Base-by-base conservation (phyloP, 2,888 invertebrate genomes). In the Patella ulyssiponensis region DNA sequence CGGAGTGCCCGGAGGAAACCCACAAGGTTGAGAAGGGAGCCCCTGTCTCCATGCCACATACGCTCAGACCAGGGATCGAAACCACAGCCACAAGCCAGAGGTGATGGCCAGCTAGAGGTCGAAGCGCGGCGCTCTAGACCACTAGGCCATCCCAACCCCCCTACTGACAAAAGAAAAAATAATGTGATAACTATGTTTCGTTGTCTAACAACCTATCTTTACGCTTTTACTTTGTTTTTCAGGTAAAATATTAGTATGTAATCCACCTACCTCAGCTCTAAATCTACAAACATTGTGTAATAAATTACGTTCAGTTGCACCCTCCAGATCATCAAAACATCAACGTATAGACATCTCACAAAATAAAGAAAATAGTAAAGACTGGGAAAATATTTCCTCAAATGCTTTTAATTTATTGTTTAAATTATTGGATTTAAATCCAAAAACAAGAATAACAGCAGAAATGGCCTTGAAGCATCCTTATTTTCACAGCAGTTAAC, bases 401-500 rank as follows among this genome's bases (percentile, higher is more conserved):
- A 93, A 94, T 81, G 96, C 96, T 1, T 96, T 95, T 92, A 94
- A 95, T 88, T 93, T 97, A 83, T 93, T 96, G 77, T 92, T 93
- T 83, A 93, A 93, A 75, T 93, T 97, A 85, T 92, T 97, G 85
- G 95, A 96, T 90, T 93, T 96, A n/a, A 94, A 96, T 93, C 96
- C 96, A n/a, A 93, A 93, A 86, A 93, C 93, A 54, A 94, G 97
- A 85, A 94, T 95, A 81, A 94, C 95, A 14, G 97, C 97, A 53
- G 93, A 93, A 23, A 94, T 94, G 78, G 96, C 97, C 69, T 93
- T 97, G 53, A 90, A 92, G 69, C 96, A 97, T 93, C 94, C 95
- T 74, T 97, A 96, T 92, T 93, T 96, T 69, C 44, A 64, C 64
- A 64, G 64, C 44, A 44, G 44, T 44, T 44, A 44, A 44, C 44